Conservation (phyloP, 2,113 vertebrate species). For the Clarias magur region DNA sequence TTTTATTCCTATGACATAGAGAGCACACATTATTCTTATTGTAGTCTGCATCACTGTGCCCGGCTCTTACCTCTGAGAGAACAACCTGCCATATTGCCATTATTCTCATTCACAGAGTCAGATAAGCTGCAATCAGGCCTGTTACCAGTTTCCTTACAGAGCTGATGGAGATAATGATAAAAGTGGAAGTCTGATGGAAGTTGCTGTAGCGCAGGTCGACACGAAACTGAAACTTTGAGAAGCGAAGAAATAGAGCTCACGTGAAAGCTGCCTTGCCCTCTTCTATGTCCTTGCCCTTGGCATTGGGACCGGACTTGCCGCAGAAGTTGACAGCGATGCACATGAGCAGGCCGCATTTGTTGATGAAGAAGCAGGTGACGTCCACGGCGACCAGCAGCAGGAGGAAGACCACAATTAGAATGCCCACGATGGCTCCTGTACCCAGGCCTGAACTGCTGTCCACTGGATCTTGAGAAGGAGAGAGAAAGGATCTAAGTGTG, state of each 20-base stretch:
- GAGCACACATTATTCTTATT: constrained; percentile 20
- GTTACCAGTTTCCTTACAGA: constrained; percentile 36
- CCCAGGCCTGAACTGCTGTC: constrained; percentile 77
- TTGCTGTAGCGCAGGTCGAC: not conserved
- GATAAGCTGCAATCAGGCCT: constrained; percentile 38
- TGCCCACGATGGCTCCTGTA: constrained; percentile 94
- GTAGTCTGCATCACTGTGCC: not conserved
- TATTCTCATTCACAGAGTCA: constrained; percentile 43
- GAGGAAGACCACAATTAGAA: constrained; percentile 92
- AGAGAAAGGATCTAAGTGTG: not conserved
- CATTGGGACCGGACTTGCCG: constrained; percentile 87
- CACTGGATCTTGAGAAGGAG: constrained; percentile 50
- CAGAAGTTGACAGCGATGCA: constrained; percentile 96
- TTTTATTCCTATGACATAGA: not conserved
- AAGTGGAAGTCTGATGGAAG: constrained; percentile 3
- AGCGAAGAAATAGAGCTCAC: constrained; percentile 74
- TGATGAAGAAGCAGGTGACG: constrained; percentile 97
- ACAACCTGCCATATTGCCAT: constrained; percentile 39
- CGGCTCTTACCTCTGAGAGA: constrained; percentile 34
- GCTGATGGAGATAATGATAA: constrained; percentile 35
- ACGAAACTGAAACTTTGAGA: not conserved
- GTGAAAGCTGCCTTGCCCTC: constrained; percentile 96
- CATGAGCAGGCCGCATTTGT: constrained; percentile 98
- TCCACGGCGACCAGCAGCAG: constrained; percentile 89
- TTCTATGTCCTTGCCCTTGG: constrained; percentile 95